These are phyloP conservation scores for Apistogramma diplotaenia DNA, from an alignment of 2,113 vertebrate species.

Conservation along the genomic window DNA sequence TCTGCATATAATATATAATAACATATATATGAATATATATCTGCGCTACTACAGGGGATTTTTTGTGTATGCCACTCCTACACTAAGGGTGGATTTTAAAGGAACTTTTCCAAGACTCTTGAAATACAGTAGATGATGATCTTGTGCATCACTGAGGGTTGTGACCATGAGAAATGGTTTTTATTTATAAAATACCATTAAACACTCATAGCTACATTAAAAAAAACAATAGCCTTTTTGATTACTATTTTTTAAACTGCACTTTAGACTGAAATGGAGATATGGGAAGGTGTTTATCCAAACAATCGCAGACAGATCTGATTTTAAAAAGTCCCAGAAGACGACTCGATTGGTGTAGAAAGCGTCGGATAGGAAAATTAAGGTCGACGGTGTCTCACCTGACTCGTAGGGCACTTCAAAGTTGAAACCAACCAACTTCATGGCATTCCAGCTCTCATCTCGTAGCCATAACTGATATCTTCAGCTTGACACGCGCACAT, in stretches of 20 bases:
- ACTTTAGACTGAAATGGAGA: slow-evolving; percentile 46
- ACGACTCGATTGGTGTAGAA: background rate
- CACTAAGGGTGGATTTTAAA: slow-evolving; percentile 48
- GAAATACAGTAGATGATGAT: slow-evolving; percentile 35
- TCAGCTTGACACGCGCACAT: slow-evolving; percentile 9
- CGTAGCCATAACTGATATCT: slow-evolving; percentile 22
- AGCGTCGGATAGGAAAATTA: background rate
- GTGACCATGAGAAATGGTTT: slow-evolving; percentile 33
- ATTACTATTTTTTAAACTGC: slow-evolving; percentile 14
- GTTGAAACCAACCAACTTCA: slow-evolving; percentile 30
- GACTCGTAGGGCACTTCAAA: background rate
- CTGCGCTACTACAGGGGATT: slow-evolving; percentile 56
- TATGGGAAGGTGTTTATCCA: slow-evolving; percentile 42
- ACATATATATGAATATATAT: slow-evolving; percentile 33
- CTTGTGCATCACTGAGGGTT: slow-evolving; percentile 29
- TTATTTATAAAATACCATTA: slow-evolving; percentile 78
- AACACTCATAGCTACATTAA: slow-evolving; percentile 70
- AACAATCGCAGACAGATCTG: background rate
- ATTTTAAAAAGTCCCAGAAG: slow-evolving; percentile 16
- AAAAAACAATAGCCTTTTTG: slow-evolving; percentile 1
- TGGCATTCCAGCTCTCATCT: slow-evolving; percentile 58
- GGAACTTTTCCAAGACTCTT: slow-evolving; percentile 53
- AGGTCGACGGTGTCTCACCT: background rate
- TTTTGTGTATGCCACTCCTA: slow-evolving; percentile 54
- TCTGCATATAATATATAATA: slow-evolving; percentile 44